Conservation (phyloP, 2,113 vertebrate species). For the Nyctibius bracteatus region DNA sequence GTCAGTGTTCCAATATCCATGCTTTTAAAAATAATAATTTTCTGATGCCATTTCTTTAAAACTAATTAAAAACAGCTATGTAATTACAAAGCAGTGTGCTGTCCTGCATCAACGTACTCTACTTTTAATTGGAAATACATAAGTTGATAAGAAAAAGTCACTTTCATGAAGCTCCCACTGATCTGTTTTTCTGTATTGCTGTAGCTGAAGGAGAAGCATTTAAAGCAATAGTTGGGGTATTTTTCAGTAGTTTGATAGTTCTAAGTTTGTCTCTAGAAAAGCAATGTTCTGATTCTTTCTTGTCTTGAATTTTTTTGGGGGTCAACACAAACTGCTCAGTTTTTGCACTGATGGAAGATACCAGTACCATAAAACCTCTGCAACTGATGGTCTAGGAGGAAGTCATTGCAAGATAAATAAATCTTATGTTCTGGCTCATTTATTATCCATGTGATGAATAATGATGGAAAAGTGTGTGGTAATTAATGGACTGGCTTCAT, state of each 20-base stretch:
- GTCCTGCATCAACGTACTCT: background rate
- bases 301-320: background rate
- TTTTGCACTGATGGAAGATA: background rate
- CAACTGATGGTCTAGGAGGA: background rate
- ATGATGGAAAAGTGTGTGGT: background rate
- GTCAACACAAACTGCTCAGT: background rate
- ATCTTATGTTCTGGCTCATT: background rate
- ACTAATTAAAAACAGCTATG: background rate
- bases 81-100: background rate
- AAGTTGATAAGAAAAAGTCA: background rate
- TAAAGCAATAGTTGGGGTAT: background rate
- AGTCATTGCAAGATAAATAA: background rate
- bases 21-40: constrained; percentile 1
- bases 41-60: constrained; percentile 4
- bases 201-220: background rate
- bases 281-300: background rate
- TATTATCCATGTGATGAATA: constrained; percentile 2
- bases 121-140: background rate
- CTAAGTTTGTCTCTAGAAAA: background rate
- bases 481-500: constrained; percentile 3
- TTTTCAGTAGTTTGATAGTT: background rate
- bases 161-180: background rate
- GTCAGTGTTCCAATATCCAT: background rate
- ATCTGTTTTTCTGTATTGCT: background rate
- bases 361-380: background rate